These are phyloP conservation scores for Phasianus colchicus DNA, from an alignment of 2,113 vertebrate species.

Conservation along the genomic window DNA sequence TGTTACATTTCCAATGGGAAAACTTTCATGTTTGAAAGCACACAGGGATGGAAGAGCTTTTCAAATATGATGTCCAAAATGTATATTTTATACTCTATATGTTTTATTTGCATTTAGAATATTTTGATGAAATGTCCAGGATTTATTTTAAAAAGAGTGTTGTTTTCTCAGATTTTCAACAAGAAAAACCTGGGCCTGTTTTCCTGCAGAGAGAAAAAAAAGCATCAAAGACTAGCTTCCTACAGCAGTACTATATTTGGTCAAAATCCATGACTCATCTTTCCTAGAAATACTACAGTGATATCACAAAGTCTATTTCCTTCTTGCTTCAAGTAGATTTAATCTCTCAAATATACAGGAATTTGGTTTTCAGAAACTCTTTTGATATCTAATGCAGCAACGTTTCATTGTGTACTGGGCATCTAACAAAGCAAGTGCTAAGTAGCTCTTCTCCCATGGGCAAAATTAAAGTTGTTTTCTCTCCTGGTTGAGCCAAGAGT, in stretches of 20 bases:
- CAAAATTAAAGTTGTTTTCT: background rate
- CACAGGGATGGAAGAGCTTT: background rate
- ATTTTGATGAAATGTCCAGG: slow-evolving; percentile 5
- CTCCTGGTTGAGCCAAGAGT: background rate
- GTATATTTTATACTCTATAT: background rate
- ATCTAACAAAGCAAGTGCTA: background rate
- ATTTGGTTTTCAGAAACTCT: slow-evolving; percentile 5
- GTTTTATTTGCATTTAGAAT: background rate
- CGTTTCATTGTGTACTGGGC: slow-evolving; percentile 13
- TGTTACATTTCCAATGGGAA: background rate
- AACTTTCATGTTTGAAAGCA: background rate
- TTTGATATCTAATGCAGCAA: slow-evolving; percentile 25
- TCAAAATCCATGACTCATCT: slow-evolving; percentile 72
- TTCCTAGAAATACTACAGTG: slow-evolving; percentile 78
- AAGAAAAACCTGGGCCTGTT: slow-evolving; percentile 42
- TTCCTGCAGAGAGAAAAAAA: background rate
- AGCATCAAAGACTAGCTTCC: slow-evolving; percentile 10
- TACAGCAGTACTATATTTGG: slow-evolving; percentile 56
- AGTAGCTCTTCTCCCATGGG: background rate
- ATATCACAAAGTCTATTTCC: slow-evolving; percentile 66
- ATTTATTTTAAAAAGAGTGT: background rate
- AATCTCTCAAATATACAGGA: slow-evolving; percentile 5
- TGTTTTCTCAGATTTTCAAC: slow-evolving; percentile 30
- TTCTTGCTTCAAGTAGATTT: slow-evolving; percentile 43
- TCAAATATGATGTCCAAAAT: background rate